Conservation (phyloP, 1,140 invertebrate genomes). For the Pararge aegeria region DNA sequence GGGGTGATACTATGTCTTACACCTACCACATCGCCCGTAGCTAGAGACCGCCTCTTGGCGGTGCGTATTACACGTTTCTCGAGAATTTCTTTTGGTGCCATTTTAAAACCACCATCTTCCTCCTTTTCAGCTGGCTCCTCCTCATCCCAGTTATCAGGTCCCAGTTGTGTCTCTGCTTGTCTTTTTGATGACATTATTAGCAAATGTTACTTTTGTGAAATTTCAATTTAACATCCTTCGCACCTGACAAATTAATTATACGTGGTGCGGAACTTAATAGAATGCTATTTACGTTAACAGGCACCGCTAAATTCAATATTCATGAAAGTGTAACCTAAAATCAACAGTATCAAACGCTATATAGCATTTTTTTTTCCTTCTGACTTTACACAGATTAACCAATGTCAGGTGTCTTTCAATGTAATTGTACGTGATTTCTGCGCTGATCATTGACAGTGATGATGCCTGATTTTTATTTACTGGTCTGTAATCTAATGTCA, state of each 20-base stretch:
- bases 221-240: neutral
- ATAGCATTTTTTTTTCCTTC: too few species aligned
- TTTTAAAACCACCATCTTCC: constrained; percentile 87
- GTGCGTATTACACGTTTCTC: constrained; percentile 88
- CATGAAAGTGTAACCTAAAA: too few species aligned
- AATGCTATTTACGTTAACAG: too few species aligned
- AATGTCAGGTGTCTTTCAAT: too few species aligned
- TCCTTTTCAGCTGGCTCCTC: constrained; percentile 87
- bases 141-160: constrained; percentile 94
- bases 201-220: neutral
- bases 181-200: constrained; percentile 88
- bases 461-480: too few species aligned
- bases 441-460: too few species aligned
- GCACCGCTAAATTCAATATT: too few species aligned
- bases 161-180: constrained; percentile 87
- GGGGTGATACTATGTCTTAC: neutral
- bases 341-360: too few species aligned
- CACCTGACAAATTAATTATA: neutral
- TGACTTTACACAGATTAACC: too few species aligned
- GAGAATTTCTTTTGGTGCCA: constrained; percentile 85
- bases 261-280: too few species aligned
- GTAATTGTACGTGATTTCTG: too few species aligned
- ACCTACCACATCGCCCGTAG: constrained; percentile 47
- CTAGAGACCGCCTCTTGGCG: constrained; percentile 84
- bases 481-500: too few species aligned